A percentile compares a stretch with the other conserved stretches of the same genome.
These are phyloP conservation scores for Phrynosoma platyrhinos DNA, from an alignment of 2,113 vertebrate genomes.

Conservation along the genomic window DNA sequence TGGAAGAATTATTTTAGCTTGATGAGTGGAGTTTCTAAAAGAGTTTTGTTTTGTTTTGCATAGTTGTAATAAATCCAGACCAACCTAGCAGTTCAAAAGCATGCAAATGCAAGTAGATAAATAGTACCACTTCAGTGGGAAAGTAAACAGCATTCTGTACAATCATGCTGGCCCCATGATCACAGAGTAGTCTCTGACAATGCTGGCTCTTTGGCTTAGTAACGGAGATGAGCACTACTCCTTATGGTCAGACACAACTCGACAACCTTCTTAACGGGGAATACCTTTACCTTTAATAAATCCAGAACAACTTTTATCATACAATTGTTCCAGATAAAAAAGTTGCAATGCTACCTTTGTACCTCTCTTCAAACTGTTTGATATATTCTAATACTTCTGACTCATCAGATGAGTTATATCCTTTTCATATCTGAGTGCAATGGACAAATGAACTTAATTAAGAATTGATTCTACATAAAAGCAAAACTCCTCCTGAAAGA, in stretches of 20 bases:
- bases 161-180: too few species aligned
- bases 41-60: background rate
- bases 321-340: background rate
- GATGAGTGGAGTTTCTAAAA: background rate
- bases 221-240: too few species aligned
- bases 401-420: slow-evolving; percentile 16
- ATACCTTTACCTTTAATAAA: background rate
- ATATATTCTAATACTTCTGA: slow-evolving; percentile 41
- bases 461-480: slow-evolving; percentile 32
- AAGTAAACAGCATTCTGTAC: too few species aligned
- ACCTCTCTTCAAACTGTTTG: slow-evolving; percentile 13
- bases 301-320: background rate
- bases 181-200: too few species aligned
- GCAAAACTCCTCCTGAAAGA: slow-evolving; percentile 33
- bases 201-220: too few species aligned
- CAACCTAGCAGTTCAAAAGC: too few species aligned
- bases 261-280: too few species aligned
- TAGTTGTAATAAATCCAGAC: background rate
- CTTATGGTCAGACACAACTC: too few species aligned
- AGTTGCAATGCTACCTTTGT: background rate
- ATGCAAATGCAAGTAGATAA: too few species aligned
- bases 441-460: background rate
- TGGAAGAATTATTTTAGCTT: background rate
- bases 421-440: background rate
- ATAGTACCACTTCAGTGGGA: too few species aligned